Conservation (phyloP, 2,113 vertebrate species). For the Todiramphus saurophagus region DNA sequence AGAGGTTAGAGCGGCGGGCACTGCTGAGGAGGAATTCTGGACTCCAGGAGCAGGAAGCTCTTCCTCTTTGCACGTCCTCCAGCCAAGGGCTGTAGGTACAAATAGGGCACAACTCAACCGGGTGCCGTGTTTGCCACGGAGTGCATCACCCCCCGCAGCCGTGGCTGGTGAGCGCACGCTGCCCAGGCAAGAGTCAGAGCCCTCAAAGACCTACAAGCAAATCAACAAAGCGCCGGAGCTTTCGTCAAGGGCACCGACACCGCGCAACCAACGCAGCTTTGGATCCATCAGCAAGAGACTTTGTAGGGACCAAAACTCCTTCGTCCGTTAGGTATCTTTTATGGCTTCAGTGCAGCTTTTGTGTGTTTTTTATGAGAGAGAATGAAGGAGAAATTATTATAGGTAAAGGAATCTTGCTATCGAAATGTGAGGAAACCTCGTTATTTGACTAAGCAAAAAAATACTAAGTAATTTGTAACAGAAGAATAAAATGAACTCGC, state of each 20-base stretch:
- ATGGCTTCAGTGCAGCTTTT: not conserved
- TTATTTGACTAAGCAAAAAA: constrained; percentile 66
- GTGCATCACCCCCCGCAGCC: no score
- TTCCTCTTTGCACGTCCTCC: not conserved
- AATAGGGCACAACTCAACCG: rapidly evolving
- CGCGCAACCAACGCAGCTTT: no score
- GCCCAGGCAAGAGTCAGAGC: not conserved
- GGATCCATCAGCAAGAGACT: no score
- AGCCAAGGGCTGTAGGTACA: not conserved
- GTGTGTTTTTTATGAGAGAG: not conserved
- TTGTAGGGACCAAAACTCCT: not conserved
- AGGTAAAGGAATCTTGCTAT: constrained; percentile 19
- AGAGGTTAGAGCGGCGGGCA: rapidly evolving
- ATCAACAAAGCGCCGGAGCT: not conserved
- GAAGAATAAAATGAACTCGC: constrained; percentile 61
- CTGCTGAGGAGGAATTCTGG: not conserved
- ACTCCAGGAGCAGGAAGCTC: not conserved
- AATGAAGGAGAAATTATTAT: not conserved
- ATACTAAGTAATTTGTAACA: constrained; percentile 59
- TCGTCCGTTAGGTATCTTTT: not conserved
- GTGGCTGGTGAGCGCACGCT: not conserved
- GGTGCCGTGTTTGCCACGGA: not conserved
- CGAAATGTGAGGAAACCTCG: constrained; percentile 30
- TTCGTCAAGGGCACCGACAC: not conserved
- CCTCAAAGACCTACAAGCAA: not conserved